Evolutionary conservation across 2,888 invertebrate genomes (phyloP), one percentile per base, ranked within the genome.

Genomic region (Sthenelais limicola): DNA sequence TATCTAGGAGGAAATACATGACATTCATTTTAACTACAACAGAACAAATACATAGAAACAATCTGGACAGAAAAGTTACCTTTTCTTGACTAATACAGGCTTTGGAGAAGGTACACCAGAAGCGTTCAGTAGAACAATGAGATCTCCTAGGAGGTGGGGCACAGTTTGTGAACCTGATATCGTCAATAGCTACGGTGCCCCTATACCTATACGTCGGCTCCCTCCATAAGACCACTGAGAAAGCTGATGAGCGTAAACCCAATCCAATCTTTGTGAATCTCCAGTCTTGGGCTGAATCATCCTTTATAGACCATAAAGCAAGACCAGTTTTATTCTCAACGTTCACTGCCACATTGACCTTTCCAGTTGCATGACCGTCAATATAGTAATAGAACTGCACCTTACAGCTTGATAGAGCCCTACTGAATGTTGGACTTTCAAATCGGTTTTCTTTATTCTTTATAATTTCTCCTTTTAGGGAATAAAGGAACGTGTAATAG

Each of bases 181-280:
- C 84, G 75, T 85, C 85, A 56, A 85, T 76, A 9, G 82, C 81
- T 30, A 84, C 73, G 68, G 77, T 80, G 5, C 80, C 80, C 76
- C 74, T 74, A 26, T 66, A 66, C 26, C 38, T 7, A 33, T 43
- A 66, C 24, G 66, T 43, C 18, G 35, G 21, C 1, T 66, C 66
- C 43, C 66, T 66, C 28, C 24, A 24, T 2, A 66, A n/a, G 1
- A 28, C 38, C n/a, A 66, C 35, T 33, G 30, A n/a, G 56, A 9
- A 52, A 24, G 52, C 5, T 43, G 43, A 12, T 12, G 15, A 18
- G 43, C 43, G 15, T 9, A 18, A 43, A 9, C 66, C 66, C 2
- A 66, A n/a, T 9, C 66, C 66, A 35, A 66, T 43, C 43, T 38
- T 66, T n/a, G 26, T 38, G n/a, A 66, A 66, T 9, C 43, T 35